Evolutionary conservation across 92 coral and sea anemone genomes (phyloP), one percentile per base, ranked within the genome.

Genomic region (Parazoanthus darwini): DNA sequence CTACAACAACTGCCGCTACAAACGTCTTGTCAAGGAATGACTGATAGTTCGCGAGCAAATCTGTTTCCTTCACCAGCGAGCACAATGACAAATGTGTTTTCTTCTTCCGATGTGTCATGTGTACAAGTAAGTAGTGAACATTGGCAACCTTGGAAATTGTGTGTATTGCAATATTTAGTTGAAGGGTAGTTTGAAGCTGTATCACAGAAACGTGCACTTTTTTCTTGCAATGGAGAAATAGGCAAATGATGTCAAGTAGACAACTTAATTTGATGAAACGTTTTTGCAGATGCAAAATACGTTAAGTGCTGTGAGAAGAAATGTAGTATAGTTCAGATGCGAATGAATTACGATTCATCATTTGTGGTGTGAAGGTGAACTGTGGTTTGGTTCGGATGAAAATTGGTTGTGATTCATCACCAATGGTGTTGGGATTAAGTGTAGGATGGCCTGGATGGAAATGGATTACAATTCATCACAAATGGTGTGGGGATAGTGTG

Each of bases 1-100:
- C 77, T 66, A 4, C 79, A 70, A 42, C 87, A 70, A 25, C 68
- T 84, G 20, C 66, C 87, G 7, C 78, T 74, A 36, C 87, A 84
- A 35, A 22, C 79, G 29, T 15, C 79, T 37, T 76, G 80, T 75
- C 87, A 84, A 5, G 79, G 68, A 71, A 70, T 84, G 36, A 23
- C 68, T 70, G 79, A 84, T 37, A 35, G 29, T 72, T 79, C 39
- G 3, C 78, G 70, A 20, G 35, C 66, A 71, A 84, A 48, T 71
- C 87, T 84, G 7, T 84, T 44, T 71, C 26, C 78, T 46, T 16
- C 79, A 20, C 87, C 87, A 9, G 42, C 68, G n/a, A 71, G 66
- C 42, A 29, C 79, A 48, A 44, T 84, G 36, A 10, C 67, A 71
- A 84, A 84, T 33, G 87, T 71, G 66, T 84, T 84, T 20, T 25